Evolutionary conservation across 2,797 vertebrate species (phyloP).

Genomic region (Falco concolor): DNA sequence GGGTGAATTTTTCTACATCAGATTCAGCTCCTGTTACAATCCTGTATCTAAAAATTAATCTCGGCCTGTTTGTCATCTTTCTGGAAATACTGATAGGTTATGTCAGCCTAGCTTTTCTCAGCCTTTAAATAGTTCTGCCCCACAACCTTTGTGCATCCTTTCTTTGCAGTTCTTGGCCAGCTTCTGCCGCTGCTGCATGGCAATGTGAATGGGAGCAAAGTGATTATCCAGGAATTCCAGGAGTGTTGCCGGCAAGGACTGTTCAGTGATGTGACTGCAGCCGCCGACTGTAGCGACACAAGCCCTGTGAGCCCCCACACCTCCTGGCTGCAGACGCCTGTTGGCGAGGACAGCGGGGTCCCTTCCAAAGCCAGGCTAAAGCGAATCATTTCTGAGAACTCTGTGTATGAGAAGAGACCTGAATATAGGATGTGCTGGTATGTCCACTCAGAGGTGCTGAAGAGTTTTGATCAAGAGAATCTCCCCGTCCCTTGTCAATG

Average conservation of each 20-base stretch:
- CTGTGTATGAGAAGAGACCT: constrained; percentile 89
- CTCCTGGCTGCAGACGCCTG: not conserved
- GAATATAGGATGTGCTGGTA: constrained; percentile 91
- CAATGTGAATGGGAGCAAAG: constrained; percentile 88
- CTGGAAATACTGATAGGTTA: not conserved
- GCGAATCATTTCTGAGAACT: constrained; percentile 87
- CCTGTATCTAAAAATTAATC: not conserved
- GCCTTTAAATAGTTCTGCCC: not conserved
- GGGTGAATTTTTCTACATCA: not conserved
- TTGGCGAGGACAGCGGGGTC: constrained; percentile 63
- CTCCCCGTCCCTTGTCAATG: constrained; percentile 93
- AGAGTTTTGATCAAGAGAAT: constrained; percentile 78
- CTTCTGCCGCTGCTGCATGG: constrained; percentile 91
- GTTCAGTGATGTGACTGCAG: not conserved
- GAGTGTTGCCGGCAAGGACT: constrained; percentile 84
- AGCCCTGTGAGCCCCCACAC: constrained; percentile 49
- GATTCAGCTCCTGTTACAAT: not conserved
- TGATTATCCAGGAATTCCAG: constrained; percentile 93
- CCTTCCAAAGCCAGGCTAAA: constrained; percentile 89
- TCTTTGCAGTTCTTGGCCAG: constrained; percentile 80
- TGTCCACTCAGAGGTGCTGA: constrained; percentile 85
- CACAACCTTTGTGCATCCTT: not conserved
- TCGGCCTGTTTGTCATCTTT: not conserved
- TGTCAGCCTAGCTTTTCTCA: accelerated
- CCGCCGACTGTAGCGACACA: not conserved